A percentile compares a stretch with the other conserved stretches of the same genome.
Conservation (phyloP, 2,797 vertebrate species). For the Premnoplex brunnescens region DNA sequence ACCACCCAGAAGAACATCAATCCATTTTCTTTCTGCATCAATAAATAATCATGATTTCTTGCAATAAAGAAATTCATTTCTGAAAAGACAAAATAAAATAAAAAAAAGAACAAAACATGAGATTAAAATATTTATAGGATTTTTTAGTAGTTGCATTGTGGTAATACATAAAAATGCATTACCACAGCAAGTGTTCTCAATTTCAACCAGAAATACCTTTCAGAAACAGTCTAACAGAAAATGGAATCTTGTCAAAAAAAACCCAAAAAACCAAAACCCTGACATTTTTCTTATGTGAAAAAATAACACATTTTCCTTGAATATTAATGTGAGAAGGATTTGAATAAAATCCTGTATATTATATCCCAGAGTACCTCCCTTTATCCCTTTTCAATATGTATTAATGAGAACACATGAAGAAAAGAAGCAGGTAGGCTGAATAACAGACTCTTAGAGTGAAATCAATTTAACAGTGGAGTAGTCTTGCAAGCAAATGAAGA, state of each 20-base stretch:
- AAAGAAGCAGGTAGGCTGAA: not conserved
- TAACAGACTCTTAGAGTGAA: not conserved
- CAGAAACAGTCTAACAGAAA: not conserved
- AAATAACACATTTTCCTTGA: not conserved
- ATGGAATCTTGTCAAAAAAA: not conserved
- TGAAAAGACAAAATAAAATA: constrained; percentile 25
- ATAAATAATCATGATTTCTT: not conserved
- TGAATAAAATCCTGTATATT: not conserved
- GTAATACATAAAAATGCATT: constrained; percentile 2
- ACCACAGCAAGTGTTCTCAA: not conserved
- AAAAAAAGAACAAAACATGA: not conserved
- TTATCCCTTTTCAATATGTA: not conserved
- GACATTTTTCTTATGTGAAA: not conserved
- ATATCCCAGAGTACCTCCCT: not conserved
- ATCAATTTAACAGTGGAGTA: not conserved
- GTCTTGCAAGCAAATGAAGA: not conserved
- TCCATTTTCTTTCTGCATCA: not conserved
- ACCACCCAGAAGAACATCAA: not conserved
- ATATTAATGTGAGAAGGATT: not conserved
- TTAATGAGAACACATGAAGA: not conserved
- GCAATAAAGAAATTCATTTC: constrained; percentile 62
- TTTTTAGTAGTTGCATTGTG: not conserved
- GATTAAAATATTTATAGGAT: not conserved
- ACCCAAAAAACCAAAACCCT: not conserved
- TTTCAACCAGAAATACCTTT: not conserved